Conservation (phyloP, 2,888 invertebrate species). For the Metalampra italica region DNA sequence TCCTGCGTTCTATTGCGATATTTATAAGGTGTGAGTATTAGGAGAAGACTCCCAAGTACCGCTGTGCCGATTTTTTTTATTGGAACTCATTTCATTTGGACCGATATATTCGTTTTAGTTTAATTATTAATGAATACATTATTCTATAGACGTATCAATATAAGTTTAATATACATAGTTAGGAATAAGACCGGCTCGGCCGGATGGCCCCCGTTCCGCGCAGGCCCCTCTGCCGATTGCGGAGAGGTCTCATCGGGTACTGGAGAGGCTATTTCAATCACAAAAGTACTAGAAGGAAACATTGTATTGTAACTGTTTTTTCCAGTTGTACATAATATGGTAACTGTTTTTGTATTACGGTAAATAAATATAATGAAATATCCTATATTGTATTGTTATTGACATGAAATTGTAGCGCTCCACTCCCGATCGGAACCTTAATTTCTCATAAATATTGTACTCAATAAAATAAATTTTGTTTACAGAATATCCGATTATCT, state of each 20-base stretch:
- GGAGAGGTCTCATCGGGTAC: conserved; percentile 87
- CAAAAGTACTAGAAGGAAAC: conserved; percentile 85
- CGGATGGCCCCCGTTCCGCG: conserved; percentile 80
- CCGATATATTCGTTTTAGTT: conserved; percentile 74
- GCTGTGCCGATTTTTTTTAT: conserved; percentile 71
- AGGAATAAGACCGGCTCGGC: conserved; percentile 74
- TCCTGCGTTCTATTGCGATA: conserved; percentile 78
- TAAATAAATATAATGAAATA: conserved; percentile 77
- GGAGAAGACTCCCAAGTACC: conserved; percentile 71
- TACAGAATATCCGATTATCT: conserved; percentile 73
- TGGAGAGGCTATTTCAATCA: conserved; percentile 90
- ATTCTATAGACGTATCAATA: conserved; percentile 73
- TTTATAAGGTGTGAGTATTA: conserved; percentile 79
- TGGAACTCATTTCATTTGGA: conserved; percentile 73
- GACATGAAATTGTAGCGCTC: conserved; percentile 68
- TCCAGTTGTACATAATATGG: conserved; percentile 78
- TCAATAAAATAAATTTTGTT: conserved; percentile 73
- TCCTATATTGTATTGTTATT: conserved; percentile 73
- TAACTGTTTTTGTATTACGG: conserved; percentile 78
- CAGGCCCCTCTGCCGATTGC: conserved; percentile 80
- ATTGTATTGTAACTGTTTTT: conserved; percentile 74
- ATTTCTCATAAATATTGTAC: conserved; percentile 56
- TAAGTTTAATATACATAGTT: conserved; percentile 78
- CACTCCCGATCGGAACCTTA: conserved; percentile 78
- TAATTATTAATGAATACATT: conserved; percentile 75